These are phyloP conservation scores for Leucopsar rothschildi DNA, from an alignment of 2,113 vertebrate genomes.

Conservation along the genomic window DNA sequence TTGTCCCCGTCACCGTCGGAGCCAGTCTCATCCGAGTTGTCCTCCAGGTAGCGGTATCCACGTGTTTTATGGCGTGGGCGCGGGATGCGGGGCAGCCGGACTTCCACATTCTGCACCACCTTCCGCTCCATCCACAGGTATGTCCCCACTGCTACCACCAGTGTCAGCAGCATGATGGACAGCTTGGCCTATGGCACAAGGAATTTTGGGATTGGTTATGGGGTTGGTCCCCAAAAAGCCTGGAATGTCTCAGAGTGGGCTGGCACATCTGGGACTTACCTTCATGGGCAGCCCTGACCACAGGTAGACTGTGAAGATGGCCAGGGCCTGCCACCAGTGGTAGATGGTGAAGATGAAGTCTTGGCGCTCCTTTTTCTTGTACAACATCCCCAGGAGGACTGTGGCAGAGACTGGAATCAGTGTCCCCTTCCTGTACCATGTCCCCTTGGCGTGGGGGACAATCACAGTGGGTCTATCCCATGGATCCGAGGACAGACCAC, in stretches of 20 bases:
- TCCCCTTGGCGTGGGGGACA: accelerated
- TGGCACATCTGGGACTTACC: constrained; percentile 63
- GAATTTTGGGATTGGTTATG: accelerated
- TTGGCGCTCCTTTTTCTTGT: constrained; percentile 92
- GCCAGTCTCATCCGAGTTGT: constrained; percentile 88
- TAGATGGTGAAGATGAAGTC: constrained; percentile 96
- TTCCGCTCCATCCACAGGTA: constrained; percentile 89
- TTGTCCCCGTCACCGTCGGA: constrained; percentile 10
- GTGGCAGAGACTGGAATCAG: background rate
- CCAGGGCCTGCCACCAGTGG: constrained; percentile 95
- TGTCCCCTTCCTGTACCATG: accelerated
- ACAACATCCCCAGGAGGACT: constrained; percentile 90
- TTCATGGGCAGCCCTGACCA: constrained; percentile 89
- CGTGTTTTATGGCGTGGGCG: constrained; percentile 85
- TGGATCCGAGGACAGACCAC: accelerated
- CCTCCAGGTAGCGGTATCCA: constrained; percentile 92
- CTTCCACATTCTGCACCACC: constrained; percentile 56
- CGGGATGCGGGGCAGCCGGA: constrained; percentile 88
- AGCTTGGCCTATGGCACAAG: constrained; percentile 76
- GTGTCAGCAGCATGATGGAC: constrained; percentile 78
- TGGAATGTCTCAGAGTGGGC: too few species aligned
- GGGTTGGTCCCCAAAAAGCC: background rate
- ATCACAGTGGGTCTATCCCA: accelerated
- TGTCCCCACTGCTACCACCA: constrained; percentile 70
- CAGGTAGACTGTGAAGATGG: constrained; percentile 89